Evolutionary conservation across 2,888 invertebrate species (phyloP).

Genomic region (Agelastica alni): DNA sequence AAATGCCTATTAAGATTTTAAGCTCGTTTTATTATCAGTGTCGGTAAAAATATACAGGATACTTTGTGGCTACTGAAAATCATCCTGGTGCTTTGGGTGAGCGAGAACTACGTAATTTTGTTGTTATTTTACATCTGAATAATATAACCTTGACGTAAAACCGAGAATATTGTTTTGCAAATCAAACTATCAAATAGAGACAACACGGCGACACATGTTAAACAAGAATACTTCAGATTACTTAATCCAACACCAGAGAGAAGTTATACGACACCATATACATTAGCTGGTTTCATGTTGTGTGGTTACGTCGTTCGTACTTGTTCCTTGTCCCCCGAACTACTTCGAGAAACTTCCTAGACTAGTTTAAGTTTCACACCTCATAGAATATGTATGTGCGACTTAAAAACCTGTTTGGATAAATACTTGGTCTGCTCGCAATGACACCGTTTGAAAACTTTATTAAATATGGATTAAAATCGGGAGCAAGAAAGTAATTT

Average conservation of each 20-base stretch:
- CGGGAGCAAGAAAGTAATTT: too few relatives aligned
- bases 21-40: too few relatives aligned
- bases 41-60: too few relatives aligned
- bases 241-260: slow-evolving; percentile 35
- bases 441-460: too few relatives aligned
- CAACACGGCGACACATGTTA: slow-evolving; percentile 43
- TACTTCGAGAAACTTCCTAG: slow-evolving; percentile 28
- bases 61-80: too few relatives aligned
- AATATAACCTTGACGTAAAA: too few relatives aligned
- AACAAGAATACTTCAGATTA: slow-evolving; percentile 45
- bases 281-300: slow-evolving; percentile 30
- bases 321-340: slow-evolving; percentile 22
- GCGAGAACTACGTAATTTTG: too few relatives aligned
- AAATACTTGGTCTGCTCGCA: too few relatives aligned
- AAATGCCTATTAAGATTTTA: too few relatives aligned
- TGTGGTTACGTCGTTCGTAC: slow-evolving; percentile 32
- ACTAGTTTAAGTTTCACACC: slow-evolving; percentile 25
- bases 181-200: slow-evolving; percentile 44
- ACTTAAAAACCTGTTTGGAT: slow-evolving; percentile 13
- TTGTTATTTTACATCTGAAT: too few relatives aligned
- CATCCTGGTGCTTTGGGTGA: too few relatives aligned
- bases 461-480: too few relatives aligned
- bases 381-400: slow-evolving; percentile 1
- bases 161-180: slow-evolving; percentile 36
- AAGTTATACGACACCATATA: slow-evolving; percentile 25